These are phyloP conservation scores for Urechis unicinctus DNA, from an alignment of 2,888 invertebrate species.

Conservation along the genomic window DNA sequence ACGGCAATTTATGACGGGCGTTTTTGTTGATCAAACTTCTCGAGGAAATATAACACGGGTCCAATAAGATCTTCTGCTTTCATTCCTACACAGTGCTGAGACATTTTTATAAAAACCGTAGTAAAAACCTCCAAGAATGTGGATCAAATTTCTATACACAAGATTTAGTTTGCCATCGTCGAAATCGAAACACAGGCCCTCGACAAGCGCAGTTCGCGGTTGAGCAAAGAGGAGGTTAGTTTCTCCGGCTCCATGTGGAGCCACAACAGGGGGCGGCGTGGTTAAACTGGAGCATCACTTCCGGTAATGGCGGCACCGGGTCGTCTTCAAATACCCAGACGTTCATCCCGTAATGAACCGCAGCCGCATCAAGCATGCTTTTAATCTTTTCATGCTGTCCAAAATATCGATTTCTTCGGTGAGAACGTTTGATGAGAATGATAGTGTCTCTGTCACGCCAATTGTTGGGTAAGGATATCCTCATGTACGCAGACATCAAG, in stretches of 20 bases:
- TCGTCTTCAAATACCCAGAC: background rate
- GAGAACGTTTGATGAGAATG: background rate
- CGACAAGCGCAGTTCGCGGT: background rate
- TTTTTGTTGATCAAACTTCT: no score
- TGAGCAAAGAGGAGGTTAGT: background rate
- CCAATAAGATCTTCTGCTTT: background rate
- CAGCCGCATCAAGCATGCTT: background rate
- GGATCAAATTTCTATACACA: background rate
- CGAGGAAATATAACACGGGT: no score
- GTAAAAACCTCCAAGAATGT: background rate
- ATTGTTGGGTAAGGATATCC: background rate
- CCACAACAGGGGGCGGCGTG: background rate
- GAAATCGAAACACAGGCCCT: background rate
- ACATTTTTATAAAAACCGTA: background rate
- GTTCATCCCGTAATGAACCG: background rate
- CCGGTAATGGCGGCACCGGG: background rate
- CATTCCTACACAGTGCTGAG: background rate
- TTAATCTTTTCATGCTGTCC: background rate
- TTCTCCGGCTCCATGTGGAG: background rate
- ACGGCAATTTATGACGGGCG: no score
- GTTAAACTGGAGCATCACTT: background rate
- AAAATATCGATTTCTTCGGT: background rate
- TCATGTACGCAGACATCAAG: background rate
- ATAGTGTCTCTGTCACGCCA: background rate
- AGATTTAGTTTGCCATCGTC: background rate